These are phyloP conservation scores for Drosophila meridiana DNA, from an alignment of 2,888 invertebrate species.

Conservation along the genomic window DNA sequence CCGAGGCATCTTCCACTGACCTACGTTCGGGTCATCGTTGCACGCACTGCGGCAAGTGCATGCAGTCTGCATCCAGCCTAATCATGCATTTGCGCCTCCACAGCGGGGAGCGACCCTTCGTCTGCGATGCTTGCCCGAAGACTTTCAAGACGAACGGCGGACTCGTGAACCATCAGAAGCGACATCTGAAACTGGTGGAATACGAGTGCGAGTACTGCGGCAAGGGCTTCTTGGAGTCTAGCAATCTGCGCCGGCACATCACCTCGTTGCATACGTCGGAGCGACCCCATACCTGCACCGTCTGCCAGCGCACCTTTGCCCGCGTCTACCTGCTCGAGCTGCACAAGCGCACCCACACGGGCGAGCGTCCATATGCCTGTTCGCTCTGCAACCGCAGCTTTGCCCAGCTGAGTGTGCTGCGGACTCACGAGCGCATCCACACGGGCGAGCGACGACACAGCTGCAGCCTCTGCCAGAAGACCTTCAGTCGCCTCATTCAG, in stretches of 20 bases:
- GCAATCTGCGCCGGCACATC: slow-evolving; percentile 81
- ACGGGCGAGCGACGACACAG: slow-evolving; percentile 78
- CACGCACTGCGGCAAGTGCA: slow-evolving; percentile 66
- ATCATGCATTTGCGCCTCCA: slow-evolving; percentile 79
- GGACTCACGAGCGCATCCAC: slow-evolving; percentile 84
- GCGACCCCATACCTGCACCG: slow-evolving; percentile 80
- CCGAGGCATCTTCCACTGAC: slow-evolving; percentile 81
- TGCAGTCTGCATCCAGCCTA: slow-evolving; percentile 69
- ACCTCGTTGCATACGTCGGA: slow-evolving; percentile 79
- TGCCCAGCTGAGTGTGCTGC: slow-evolving; percentile 80
- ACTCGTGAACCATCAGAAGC: slow-evolving; percentile 75
- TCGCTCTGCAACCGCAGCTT: slow-evolving; percentile 74
- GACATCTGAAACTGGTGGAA: slow-evolving; percentile 68
- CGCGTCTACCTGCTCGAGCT: slow-evolving; percentile 85
- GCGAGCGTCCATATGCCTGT: slow-evolving; percentile 83
- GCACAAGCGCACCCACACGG: slow-evolving; percentile 83
- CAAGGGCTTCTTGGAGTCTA: slow-evolving; percentile 79
- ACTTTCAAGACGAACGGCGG: slow-evolving; percentile 82
- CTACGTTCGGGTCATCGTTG: slow-evolving; percentile 54
- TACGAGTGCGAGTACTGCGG: slow-evolving; percentile 75
- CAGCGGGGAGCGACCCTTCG: slow-evolving; percentile 82
- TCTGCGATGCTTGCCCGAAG: slow-evolving; percentile 78
- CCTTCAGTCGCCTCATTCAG: slow-evolving; percentile 62
- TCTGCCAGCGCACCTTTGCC: slow-evolving; percentile 79
- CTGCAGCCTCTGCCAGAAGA: slow-evolving; percentile 75